Evolutionary conservation across 2,888 invertebrate genomes (phyloP), one percentile per base, ranked within the genome.

Genomic region (Phoronis australis): DNA sequence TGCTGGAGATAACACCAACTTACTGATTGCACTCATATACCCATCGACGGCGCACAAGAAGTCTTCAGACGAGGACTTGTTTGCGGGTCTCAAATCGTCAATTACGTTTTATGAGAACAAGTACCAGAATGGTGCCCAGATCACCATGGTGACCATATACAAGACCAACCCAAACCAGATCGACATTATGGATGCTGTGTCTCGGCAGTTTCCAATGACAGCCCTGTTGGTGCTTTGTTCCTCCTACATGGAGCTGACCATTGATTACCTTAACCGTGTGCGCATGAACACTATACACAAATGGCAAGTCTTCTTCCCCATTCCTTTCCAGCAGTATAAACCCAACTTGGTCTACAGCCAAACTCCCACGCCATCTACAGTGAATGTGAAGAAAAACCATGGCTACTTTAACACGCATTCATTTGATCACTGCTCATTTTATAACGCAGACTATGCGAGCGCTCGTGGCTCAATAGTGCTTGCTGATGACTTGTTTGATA

Each of bases 251-350:
- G 68, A 71, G 35, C 55, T 73, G 24, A 61, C 66, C 1, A 54
- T 59, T 0, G 73, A 74, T 24, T 94, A 91, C 79, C 82, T 96
- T 41, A 96, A 97, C 71, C 82, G 95, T 68, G 88, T 93, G 12
- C 85, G 95, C 52, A 93, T 97, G 90, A 96, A 95, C 78, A 93
- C 93, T 2, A 90, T 97, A 56, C 79, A 81, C 59, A 87, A 87
- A 58, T 87, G 85, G 78, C 95, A 95, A 81, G 85, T 94, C 65
- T 97, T 87, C 80, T 86, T 87, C 66, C 90, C 95, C n/a, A 85
- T 92, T 59, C 89, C 90, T 21, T 97, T 94, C 78, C 83, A 87
- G 65, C 88, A 91, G 69, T 93, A 87, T 80, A 84, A 92, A 67
- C 90, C 90, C 1, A 73, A 76, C 26, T 63, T 81, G 39, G 71